Evolutionary conservation across 2,797 vertebrate genomes (phyloP).

Genomic region (Sebastes ruberrimus): DNA sequence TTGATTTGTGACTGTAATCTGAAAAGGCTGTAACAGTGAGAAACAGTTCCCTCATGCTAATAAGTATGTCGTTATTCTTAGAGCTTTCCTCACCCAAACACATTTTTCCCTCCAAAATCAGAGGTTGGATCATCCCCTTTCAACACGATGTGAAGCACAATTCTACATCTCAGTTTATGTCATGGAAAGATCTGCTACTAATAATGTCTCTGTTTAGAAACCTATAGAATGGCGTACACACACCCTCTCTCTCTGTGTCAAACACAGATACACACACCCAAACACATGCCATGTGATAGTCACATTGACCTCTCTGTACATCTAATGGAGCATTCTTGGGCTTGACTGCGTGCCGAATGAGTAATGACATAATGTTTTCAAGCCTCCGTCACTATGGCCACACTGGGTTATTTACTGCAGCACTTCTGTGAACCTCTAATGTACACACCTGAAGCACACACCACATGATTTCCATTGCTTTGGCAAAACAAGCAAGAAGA

Average conservation of each 20-base stretch:
- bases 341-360: conserved; percentile 56
- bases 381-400: conserved; percentile 38
- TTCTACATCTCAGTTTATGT: conserved; percentile 40
- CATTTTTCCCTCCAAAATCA: conserved; percentile 33
- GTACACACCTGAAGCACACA: conserved; percentile 49
- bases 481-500: conserved; percentile 28
- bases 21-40: conserved; percentile 22
- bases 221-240: background rate
- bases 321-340: conserved; percentile 46
- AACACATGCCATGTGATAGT: conserved; percentile 45
- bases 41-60: conserved; percentile 35
- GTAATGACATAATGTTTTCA: conserved; percentile 59
- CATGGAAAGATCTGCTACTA: conserved; percentile 52
- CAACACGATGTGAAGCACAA: conserved; percentile 23
- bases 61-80: conserved; percentile 27
- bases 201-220: conserved; percentile 51
- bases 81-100: conserved; percentile 24
- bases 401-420: conserved; percentile 60
- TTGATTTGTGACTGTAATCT: conserved; percentile 24
- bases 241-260: background rate
- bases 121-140: conserved; percentile 36
- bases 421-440: conserved; percentile 35
- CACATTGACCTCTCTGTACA: conserved; percentile 41
- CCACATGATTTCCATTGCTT: conserved; percentile 45
- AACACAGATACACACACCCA: conserved; percentile 10